Base-by-base conservation (phyloP, 2,888 invertebrate genomes). In the Baccha elongata region DNA sequence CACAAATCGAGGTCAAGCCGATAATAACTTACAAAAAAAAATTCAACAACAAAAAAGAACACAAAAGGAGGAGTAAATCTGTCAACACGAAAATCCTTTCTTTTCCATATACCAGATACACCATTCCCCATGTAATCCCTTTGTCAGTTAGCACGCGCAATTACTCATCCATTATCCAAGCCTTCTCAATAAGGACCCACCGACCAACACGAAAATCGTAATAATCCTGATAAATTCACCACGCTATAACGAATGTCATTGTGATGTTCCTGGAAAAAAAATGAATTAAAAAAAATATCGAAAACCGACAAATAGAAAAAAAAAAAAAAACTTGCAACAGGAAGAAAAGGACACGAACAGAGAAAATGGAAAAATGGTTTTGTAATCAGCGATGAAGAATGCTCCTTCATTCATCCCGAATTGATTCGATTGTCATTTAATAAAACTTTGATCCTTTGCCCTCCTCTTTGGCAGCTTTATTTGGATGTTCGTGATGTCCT, bases 181-280 rank as follows among this genome's bases (percentile, higher is more conserved):
- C 29, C 29, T 44, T 40, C 17, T 15, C 55, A 65, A 52, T 75
- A 50, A 37, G 58, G 26, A 37, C 17, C n/a, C 37, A 13, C 3
- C 4, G 2, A 42, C 44, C 68, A 52, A 65, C 64, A 71, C 58
- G 60, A 67, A 79, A 67, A 32, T 72, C 60, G 60, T 52, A 71
- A 76, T 76, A 81, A 81, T 81, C 81, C 81, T 67, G 81, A 76
- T 75, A 60, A 81, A 81, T 81, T 76, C 35, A 60, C 52, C 60
- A n/a, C n/a, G 35, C 40, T 58, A 71, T 71, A 65, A 75, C 53
- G 65, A 60, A 52, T 46, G 32, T 58, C 35, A 23, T 40, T 37
- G 21, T 13, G 21, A 15, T 40, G 50, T 72, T 42, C n/a, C 8
- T 6, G 5, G 52, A 55, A 55, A 26, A 10, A 10, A 40, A 55